Evolutionary conservation across 2,797 vertebrate species (phyloP).

Genomic region (Gastrophryne carolinensis): DNA sequence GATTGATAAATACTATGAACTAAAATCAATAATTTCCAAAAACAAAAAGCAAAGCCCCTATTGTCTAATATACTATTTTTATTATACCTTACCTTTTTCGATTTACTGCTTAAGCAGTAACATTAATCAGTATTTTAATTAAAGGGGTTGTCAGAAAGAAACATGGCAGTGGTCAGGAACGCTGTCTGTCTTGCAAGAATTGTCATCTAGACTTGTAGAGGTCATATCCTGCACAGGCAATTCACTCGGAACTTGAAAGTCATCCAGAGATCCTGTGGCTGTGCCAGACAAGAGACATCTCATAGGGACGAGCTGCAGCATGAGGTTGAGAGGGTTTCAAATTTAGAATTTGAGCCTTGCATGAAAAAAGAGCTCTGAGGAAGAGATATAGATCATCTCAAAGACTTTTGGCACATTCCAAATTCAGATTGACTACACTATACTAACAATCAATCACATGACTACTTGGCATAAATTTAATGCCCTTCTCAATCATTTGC

Average conservation of each 20-base stretch:
- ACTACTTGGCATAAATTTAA: background rate
- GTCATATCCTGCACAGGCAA: background rate
- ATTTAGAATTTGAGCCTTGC: slow-evolving; percentile 7
- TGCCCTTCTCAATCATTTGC: background rate
- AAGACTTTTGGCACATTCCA: background rate
- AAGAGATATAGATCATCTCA: background rate
- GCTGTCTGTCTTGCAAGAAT: slow-evolving; percentile 31
- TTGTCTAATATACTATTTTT: fast-evolving
- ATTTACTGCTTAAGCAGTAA: slow-evolving; percentile 44
- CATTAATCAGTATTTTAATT: slow-evolving; percentile 54
- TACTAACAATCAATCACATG: background rate
- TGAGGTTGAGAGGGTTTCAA: background rate
- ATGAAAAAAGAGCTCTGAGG: background rate
- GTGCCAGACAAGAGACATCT: slow-evolving; percentile 18
- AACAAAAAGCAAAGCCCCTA: background rate
- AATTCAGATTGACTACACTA: background rate
- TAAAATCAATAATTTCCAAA: slow-evolving; percentile 16
- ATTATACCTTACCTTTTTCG: slow-evolving; percentile 42
- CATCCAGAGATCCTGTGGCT: background rate
- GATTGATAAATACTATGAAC: background rate
- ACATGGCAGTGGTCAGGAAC: slow-evolving; percentile 49
- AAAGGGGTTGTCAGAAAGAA: slow-evolving; percentile 49
- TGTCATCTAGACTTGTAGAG: slow-evolving; percentile 18
- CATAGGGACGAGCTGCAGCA: background rate
- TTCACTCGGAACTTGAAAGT: background rate